Evolutionary conservation across 1,140 invertebrate species (phyloP).

Genomic region (Chrysopa pallens): DNA sequence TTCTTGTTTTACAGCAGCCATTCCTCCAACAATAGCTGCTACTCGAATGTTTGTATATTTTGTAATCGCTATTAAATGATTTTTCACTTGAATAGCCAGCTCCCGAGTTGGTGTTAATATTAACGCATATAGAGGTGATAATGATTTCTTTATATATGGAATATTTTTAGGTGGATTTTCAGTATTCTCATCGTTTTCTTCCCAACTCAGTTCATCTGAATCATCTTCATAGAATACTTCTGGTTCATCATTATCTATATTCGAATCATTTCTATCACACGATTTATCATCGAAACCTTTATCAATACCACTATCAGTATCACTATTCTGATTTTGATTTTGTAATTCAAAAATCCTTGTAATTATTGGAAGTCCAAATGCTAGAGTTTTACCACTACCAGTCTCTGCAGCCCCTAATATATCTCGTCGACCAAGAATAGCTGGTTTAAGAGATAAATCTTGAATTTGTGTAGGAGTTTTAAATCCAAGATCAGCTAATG

Average conservation of each 20-base stretch:
- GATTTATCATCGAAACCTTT: constrained; percentile 12
- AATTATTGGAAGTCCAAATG: constrained; percentile 88
- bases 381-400: constrained; percentile 93
- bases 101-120: constrained; percentile 91
- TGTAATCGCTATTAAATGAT: constrained; percentile 61
- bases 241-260: constrained; percentile 17
- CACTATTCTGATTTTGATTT: constrained; percentile 13
- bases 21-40: constrained; percentile 72
- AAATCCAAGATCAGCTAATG: constrained; percentile 60
- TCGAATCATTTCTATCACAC: constrained; percentile 7
- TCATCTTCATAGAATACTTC: constrained; percentile 19
- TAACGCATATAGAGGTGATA: constrained; percentile 53
- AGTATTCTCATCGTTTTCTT: constrained; percentile 17
- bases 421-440: constrained; percentile 56
- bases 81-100: constrained; percentile 81
- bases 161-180: constrained; percentile 6
- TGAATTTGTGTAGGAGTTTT: constrained; percentile 70
- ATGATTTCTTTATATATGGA: constrained; percentile 6
- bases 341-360: constrained; percentile 62
- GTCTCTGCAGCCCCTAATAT: constrained; percentile 93
- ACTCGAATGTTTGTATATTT: constrained; percentile 61
- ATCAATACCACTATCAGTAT: constrained; percentile 9
- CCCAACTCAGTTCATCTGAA: constrained; percentile 18
- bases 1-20: constrained; percentile 82
- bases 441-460: constrained; percentile 55